phyloP scores from a whole-genome alignment of 2,888 invertebrate genomes.

The Conops quadrifasciatus region DNA sequence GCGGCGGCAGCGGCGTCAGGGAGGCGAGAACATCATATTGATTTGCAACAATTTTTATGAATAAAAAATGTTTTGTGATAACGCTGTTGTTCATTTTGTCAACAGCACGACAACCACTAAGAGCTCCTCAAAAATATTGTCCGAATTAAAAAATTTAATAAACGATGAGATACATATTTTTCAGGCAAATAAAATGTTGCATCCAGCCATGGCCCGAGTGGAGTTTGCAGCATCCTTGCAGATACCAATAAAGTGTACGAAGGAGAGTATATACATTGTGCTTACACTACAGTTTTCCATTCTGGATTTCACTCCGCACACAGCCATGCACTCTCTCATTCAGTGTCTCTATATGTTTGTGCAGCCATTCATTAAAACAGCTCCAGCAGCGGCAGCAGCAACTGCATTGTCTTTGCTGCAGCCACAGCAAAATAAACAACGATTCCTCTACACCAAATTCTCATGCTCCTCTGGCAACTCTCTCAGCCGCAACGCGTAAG shows the following conservation, averaged over 20 bases:
- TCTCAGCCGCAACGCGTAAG: no score
- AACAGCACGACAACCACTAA: no score
- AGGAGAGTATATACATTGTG: no score
- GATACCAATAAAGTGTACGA: no score
- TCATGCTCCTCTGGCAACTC: background rate
- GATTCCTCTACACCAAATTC: background rate
- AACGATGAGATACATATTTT: no score
- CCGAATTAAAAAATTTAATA: no score
- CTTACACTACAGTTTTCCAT: no score
- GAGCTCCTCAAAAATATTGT: no score
- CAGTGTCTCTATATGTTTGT: background rate
- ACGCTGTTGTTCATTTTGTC: no score
- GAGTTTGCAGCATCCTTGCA: conserved; percentile 14
- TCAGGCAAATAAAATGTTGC: no score
- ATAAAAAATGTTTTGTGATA: background rate
- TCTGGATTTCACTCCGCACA: background rate
- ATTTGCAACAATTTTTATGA: background rate
- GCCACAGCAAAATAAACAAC: background rate
- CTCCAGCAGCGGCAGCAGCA: background rate
- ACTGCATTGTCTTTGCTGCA: no score
- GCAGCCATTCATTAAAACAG: conserved; percentile 28
- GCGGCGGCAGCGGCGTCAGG: background rate
- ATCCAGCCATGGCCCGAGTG: no score
- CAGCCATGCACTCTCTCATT: background rate
- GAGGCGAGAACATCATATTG: background rate